Conservation (phyloP, 2,888 invertebrate genomes). For the Odontomyia ornata region DNA sequence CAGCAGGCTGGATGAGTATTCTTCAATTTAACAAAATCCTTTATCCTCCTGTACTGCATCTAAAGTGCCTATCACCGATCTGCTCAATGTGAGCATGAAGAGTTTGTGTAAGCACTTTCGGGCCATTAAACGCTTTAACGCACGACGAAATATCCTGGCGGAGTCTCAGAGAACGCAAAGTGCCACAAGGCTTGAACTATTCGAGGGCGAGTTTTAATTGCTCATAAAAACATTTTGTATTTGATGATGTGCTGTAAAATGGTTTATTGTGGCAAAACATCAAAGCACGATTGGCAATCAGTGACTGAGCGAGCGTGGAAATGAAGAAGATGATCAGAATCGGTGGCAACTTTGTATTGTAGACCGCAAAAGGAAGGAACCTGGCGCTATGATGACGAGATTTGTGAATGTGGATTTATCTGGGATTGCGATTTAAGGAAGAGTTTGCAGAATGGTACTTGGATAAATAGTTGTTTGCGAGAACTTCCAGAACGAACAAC, state of each 20-base stretch:
- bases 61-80: slow-evolving; percentile 32
- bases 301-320: no score
- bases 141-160: slow-evolving; percentile 17
- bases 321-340: not conserved
- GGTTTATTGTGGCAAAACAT: slow-evolving; percentile 39
- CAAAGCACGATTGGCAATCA: not conserved
- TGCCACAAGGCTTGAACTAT: slow-evolving; percentile 37
- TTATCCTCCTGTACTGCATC: not conserved
- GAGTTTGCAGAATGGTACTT: not conserved
- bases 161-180: no score
- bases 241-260: slow-evolving; percentile 43
- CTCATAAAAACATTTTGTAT: slow-evolving; percentile 46
- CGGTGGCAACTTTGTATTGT: slow-evolving; percentile 18
- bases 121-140: slow-evolving; percentile 16
- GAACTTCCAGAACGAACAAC: not conserved
- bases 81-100: slow-evolving; percentile 41
- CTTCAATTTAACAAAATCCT: no score
- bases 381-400: not conserved
- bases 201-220: slow-evolving; percentile 51
- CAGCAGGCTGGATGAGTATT: not conserved
- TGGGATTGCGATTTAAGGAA: not conserved
- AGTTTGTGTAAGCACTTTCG: slow-evolving; percentile 38
- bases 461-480: not conserved
- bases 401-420: not conserved
- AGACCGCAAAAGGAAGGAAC: not conserved